Evolutionary conservation across 2,888 invertebrate species (phyloP), one percentile per base, ranked within the genome.

Genomic region (Mylabris sibirica): DNA sequence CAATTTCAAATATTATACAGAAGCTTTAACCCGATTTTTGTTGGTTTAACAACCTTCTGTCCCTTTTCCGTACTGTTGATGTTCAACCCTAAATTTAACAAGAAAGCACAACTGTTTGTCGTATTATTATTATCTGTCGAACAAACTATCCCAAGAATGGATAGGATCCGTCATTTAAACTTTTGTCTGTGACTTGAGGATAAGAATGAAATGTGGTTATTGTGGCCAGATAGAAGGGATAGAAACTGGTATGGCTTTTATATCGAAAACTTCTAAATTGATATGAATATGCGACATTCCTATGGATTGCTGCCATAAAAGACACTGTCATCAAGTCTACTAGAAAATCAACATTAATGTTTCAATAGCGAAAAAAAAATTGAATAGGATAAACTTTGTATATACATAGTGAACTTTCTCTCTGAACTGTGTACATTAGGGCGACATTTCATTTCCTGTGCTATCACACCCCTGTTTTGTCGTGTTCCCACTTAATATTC

Each of bases 401-500:
- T n/a, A n/a, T n/a, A n/a, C n/a, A n/a, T n/a, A n/a, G n/a, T n/a
- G 30, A 30, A 30, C 8, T 30, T 30, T 30, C 5, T 9, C 20
- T 3, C 2, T 49, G 1, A 11, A 11, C 8, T 49, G 0, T 49
- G 44, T 63, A 57, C 3, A 12, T 38, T 34, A 49, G 59, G 44
- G 24, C 61, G 64, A 67, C 70, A 62, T 67, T 70, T 70, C 70
- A 70, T 70, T 70, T 70, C 70, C 70, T 70, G 67, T 70, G 67
- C 59, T 49, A 67, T 70, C 70, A 70, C 64, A 34, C 30, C 30
- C 30, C 53, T 63, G 63, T 68, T 20, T 34, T 61, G 41, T 41
- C 41, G 17, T 41, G n/a, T 49, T 20, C 20, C 9, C 20, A 8
- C 20, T 49, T 49, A 49, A 49, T 49, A 49, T 49, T 49, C 49